Evolutionary conservation across 2,113 vertebrate genomes (phyloP).

Genomic region (Corythornis vintsioides): DNA sequence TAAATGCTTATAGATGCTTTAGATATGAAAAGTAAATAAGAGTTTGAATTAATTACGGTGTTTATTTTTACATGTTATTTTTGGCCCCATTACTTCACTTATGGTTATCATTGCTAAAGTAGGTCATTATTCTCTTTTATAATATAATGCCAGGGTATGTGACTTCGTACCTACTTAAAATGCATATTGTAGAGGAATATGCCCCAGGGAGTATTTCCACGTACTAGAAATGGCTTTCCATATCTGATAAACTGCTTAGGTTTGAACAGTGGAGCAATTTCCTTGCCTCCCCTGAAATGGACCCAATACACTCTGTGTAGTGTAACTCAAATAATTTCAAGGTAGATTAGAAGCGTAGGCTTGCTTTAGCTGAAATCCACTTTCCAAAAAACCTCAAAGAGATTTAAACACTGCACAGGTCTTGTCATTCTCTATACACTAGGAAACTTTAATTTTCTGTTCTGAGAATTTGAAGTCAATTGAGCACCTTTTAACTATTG

Average conservation of each 20-base stretch:
- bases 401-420: not conserved
- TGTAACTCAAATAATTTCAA: slow-evolving; percentile 58
- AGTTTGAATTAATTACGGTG: not conserved
- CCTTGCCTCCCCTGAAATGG: not conserved
- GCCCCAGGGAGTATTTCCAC: not conserved
- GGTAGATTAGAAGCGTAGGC: not conserved
- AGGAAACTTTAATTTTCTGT: not conserved
- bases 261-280: slow-evolving; percentile 18
- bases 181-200: not conserved
- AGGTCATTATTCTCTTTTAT: slow-evolving; percentile 26
- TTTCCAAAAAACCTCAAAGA: slow-evolving; percentile 44
- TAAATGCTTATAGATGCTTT: not conserved
- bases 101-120: slow-evolving; percentile 19
- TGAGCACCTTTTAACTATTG: not conserved
- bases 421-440: slow-evolving; percentile 14
- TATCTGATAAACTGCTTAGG: slow-evolving; percentile 42
- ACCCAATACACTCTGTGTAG: slow-evolving; percentile 6
- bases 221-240: slow-evolving; percentile 1
- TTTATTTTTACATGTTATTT: slow-evolving; percentile 8
- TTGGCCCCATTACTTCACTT: slow-evolving; percentile 9
- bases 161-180: slow-evolving; percentile 30
- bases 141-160: not conserved
- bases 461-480: not conserved
- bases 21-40: not conserved
- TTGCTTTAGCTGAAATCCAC: slow-evolving; percentile 37